A percentile compares a stretch with the other conserved stretches of the same genome.
Evolutionary conservation across 30 jellyfish, hydroid and myxozoan genomes (phyloP).

Genomic region (Chironex yamaguchii): DNA sequence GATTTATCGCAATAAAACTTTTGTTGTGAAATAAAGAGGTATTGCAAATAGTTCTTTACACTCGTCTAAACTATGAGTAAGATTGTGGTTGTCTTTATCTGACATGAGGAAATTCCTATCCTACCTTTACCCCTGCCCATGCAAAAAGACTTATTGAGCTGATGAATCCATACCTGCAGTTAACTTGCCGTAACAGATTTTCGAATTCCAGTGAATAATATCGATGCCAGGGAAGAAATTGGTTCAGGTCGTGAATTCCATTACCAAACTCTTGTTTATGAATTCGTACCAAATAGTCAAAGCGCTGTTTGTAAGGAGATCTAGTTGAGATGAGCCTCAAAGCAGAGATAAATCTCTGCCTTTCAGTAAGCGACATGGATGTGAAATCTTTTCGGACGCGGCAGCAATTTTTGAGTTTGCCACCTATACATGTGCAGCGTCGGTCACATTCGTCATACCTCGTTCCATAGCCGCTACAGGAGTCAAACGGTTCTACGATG

Average conservation of each 20-base stretch:
- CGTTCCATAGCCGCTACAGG: background rate
- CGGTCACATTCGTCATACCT: conserved; percentile 87
- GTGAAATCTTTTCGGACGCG: conserved; percentile 89
- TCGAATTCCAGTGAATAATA: conserved; percentile 38
- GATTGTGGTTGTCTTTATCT: background rate
- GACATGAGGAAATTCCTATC: background rate
- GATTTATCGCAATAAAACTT: too few relatives aligned
- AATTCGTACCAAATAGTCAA: conserved; percentile 19
- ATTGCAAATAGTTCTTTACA: too few relatives aligned
- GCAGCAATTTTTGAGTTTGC: conserved; percentile 73
- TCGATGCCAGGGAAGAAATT: conserved; percentile 93
- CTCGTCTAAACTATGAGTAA: too few relatives aligned
- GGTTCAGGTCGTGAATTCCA: conserved; percentile 65
- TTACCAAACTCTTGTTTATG: conserved; percentile 58
- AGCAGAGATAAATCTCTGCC: conserved; percentile 69
- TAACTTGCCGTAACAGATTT: background rate
- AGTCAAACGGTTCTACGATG: too few relatives aligned
- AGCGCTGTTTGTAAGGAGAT: conserved; percentile 59
- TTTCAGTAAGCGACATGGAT: conserved; percentile 70
- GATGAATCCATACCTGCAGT: background rate
- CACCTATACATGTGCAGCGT: conserved; percentile 78
- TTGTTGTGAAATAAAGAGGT: too few relatives aligned
- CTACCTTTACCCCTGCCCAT: too few relatives aligned
- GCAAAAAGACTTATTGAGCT: background rate
- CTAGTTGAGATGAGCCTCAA: conserved; percentile 63